Evolutionary conservation across 2,113 vertebrate genomes (phyloP).

Genomic region (Leucoraja erinaceus): DNA sequence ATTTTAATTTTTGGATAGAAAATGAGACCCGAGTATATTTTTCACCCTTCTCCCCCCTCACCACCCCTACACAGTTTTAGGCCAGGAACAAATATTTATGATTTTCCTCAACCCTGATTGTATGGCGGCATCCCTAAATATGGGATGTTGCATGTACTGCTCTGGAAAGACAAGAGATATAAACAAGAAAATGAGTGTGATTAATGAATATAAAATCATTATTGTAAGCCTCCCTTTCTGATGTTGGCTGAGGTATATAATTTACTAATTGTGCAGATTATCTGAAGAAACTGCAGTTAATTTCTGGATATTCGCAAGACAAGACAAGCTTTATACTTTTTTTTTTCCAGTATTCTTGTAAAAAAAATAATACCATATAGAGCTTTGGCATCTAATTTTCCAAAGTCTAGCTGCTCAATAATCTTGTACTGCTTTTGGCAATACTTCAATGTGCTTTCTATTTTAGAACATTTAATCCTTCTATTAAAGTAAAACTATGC

Average conservation of each 20-base stretch:
- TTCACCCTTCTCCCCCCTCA: too few relatives aligned
- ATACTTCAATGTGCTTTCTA: neutral
- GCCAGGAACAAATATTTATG: neutral
- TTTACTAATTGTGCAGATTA: neutral
- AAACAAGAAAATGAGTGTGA: neutral
- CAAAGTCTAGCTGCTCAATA: too few relatives aligned
- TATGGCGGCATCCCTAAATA: neutral
- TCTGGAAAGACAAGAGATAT: neutral
- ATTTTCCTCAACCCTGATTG: neutral
- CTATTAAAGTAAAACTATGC: too few relatives aligned
- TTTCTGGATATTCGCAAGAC: neutral
- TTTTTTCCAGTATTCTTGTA: neutral
- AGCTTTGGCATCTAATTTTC: neutral
- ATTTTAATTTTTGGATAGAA: too few relatives aligned
- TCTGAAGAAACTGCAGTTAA: neutral
- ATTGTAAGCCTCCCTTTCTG: neutral
- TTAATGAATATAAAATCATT: neutral
- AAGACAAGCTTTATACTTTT: neutral
- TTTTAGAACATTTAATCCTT: neutral
- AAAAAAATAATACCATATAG: neutral
- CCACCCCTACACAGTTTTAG: neutral
- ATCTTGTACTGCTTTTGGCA: too few relatives aligned
- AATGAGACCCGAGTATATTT: too few relatives aligned
- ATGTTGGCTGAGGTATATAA: neutral
- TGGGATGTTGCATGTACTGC: neutral